phyloP scores from a whole-genome alignment of 2,113 vertebrate genomes.

The Amblyopsis rosae region DNA sequence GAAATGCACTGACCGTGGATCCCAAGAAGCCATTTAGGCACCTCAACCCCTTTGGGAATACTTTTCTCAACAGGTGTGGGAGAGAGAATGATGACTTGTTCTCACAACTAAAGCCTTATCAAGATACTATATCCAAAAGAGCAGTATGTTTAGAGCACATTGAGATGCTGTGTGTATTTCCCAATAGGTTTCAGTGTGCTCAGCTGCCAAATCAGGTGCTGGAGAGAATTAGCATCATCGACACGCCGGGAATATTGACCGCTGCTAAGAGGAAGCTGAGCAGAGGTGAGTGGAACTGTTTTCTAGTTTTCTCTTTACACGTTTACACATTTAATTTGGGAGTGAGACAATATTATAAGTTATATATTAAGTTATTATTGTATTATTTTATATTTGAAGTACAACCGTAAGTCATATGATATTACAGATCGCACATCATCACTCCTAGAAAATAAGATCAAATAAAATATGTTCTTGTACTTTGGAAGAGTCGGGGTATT shows the following conservation, averaged over 20 bases:
- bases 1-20: slow-evolving; percentile 87
- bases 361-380: neutral
- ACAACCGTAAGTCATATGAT: too few species aligned
- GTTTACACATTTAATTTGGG: neutral
- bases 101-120: neutral
- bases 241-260: slow-evolving; percentile 87
- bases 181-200: slow-evolving; percentile 83
- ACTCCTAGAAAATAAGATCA: neutral
- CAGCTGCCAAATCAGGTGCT: slow-evolving; percentile 85
- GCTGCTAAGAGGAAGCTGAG: slow-evolving; percentile 83
- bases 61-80: slow-evolving; percentile 86
- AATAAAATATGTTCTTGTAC: neutral
- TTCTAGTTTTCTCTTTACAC: neutral
- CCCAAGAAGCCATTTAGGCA: slow-evolving; percentile 88
- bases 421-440: neutral
- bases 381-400: too few species aligned
- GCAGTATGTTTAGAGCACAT: neutral
- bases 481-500: neutral
- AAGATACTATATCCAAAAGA: too few species aligned
- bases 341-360: neutral
- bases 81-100: neutral
- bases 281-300: slow-evolving; percentile 71
- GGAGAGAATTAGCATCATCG: slow-evolving; percentile 86
- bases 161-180: neutral
- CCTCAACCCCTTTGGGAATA: slow-evolving; percentile 86